phyloP scores from a whole-genome alignment of 2,888 invertebrate species.

The Diplazon laetatorius region DNA sequence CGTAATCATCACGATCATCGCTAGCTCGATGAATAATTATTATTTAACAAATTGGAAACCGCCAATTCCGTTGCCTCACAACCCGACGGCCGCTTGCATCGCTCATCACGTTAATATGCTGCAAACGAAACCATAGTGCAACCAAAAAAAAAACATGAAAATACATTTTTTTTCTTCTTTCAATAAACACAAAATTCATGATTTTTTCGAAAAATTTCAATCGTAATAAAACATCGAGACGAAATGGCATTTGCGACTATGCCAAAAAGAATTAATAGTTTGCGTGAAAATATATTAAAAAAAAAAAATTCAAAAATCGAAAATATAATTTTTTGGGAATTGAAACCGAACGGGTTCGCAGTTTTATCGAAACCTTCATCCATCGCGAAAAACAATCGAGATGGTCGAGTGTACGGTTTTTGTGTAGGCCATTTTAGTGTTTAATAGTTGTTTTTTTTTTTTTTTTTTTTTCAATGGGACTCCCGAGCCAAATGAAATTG shows the following conservation, averaged over 20 bases:
- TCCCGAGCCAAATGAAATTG: constrained; percentile 14
- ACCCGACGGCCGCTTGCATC: constrained; percentile 62
- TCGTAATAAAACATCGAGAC: background rate
- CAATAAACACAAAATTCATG: constrained; percentile 69
- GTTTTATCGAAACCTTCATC: background rate
- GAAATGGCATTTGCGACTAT: background rate
- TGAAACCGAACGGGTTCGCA: background rate
- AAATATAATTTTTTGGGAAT: background rate
- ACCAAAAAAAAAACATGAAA: constrained; percentile 53
- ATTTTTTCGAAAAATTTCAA: constrained; percentile 68
- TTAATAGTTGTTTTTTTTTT: too few relatives aligned
- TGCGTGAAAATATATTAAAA: background rate
- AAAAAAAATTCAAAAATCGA: too few relatives aligned
- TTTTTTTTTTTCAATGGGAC: background rate
- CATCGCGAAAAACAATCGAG: constrained; percentile 10
- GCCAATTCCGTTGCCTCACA: constrained; percentile 55
- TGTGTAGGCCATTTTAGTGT: constrained; percentile 12
- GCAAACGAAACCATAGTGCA: constrained; percentile 76
- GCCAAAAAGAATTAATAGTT: background rate
- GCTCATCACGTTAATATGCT: constrained; percentile 70
- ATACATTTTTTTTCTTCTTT: too few relatives aligned
- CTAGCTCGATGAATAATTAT: background rate
- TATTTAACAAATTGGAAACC: constrained; percentile 19
- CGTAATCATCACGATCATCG: background rate
- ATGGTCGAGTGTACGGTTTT: constrained; percentile 3